Evolutionary conservation across 2,113 vertebrate genomes (phyloP).

Genomic region (Erinaceus europaeus): DNA sequence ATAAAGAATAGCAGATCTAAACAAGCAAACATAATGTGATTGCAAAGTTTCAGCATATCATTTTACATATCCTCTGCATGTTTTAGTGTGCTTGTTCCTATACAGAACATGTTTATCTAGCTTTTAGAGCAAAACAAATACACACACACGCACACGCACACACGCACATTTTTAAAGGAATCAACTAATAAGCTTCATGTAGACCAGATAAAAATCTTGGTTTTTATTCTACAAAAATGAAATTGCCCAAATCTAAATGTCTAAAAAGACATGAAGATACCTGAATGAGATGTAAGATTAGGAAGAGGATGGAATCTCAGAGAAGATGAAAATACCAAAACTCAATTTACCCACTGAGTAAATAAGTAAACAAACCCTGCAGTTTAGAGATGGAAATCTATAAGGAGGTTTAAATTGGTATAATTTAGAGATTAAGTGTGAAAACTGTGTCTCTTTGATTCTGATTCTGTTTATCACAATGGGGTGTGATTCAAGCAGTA

Average conservation of each 20-base stretch:
- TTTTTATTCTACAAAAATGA: background rate
- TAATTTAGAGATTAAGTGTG: conserved; percentile 56
- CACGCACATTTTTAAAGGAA: background rate
- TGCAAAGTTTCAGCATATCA: background rate
- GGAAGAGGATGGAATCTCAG: background rate
- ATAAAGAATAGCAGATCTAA: background rate
- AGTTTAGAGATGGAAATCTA: conserved; percentile 5
- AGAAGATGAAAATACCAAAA: background rate
- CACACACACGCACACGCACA: no score
- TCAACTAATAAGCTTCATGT: background rate
- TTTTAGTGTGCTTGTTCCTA: background rate
- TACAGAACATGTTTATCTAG: no score
- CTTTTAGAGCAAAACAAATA: background rate
- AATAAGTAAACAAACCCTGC: conserved; percentile 22
- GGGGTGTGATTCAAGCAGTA: background rate
- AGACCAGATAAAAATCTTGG: background rate
- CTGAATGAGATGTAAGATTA: background rate
- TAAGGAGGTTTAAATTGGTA: conserved; percentile 43
- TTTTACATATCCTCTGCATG: background rate
- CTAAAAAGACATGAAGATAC: background rate
- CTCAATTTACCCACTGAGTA: background rate
- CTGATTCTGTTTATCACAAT: conserved; percentile 5
- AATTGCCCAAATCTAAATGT: background rate
- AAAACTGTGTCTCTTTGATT: background rate
- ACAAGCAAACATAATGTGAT: background rate